Percentiles rank a stretch among this genome's conserved stretches.
These are phyloP conservation scores for Parnassius glacialis DNA, from an alignment of 2,888 invertebrate species.

Conservation along the genomic window DNA sequence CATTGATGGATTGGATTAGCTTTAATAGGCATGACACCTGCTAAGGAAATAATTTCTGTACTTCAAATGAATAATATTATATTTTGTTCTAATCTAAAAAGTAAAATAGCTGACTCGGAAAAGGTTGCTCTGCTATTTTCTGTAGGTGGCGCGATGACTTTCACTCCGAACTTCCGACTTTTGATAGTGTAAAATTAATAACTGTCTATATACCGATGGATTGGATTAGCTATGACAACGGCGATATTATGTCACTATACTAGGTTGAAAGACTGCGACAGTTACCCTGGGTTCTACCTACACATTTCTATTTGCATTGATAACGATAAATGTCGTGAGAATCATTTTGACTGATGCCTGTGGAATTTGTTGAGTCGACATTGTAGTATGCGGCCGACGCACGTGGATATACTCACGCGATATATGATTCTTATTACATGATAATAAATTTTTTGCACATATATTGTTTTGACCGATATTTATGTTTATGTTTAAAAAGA, in stretches of 20 bases:
- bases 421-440: slow-evolving; percentile 9
- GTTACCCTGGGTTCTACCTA: slow-evolving; percentile 1
- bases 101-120: no score
- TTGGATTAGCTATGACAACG: no score
- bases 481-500: slow-evolving; percentile 18
- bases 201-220: no score
- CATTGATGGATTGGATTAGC: no score
- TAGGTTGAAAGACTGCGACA: background rate
- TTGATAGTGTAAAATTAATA: no score
- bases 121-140: no score
- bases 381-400: slow-evolving; percentile 35
- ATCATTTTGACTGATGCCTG: slow-evolving; percentile 35
- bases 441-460: slow-evolving; percentile 18
- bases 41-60: no score
- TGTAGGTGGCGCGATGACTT: no score
- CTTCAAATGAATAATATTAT: no score
- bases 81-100: no score
- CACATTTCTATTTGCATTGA: slow-evolving; percentile 1
- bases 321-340: slow-evolving; percentile 35
- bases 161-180: no score
- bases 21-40: no score
- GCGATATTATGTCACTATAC: background rate
- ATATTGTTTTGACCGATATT: slow-evolving; percentile 9
- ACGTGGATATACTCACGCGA: slow-evolving; percentile 25
- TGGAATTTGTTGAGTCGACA: slow-evolving; percentile 39